These are phyloP conservation scores for Siniperca undulata DNA, from an alignment of 2,797 vertebrate genomes.

Conservation along the genomic window DNA sequence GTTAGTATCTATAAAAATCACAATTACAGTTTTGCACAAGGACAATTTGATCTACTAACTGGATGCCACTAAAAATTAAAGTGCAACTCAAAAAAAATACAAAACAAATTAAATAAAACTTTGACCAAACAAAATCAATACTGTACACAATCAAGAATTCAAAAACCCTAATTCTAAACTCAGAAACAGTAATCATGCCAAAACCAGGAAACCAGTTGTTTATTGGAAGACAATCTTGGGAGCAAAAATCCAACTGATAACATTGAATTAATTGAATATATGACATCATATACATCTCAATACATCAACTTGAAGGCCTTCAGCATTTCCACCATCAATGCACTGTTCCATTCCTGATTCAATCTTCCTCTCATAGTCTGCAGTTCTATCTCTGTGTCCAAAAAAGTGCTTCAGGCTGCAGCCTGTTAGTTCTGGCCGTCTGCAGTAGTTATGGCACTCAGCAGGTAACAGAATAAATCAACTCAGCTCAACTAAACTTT, in stretches of 20 bases:
- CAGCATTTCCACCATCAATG: constrained; percentile 29
- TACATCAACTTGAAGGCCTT: constrained; percentile 37
- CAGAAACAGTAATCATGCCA: constrained; percentile 11
- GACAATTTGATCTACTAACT: neutral
- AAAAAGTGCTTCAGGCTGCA: constrained; percentile 58
- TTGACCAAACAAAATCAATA: neutral
- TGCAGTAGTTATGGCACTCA: constrained; percentile 55
- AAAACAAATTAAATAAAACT: neutral
- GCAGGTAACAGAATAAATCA: constrained; percentile 36
- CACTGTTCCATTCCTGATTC: constrained; percentile 19
- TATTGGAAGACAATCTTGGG: constrained; percentile 82
- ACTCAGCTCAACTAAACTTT: constrained; percentile 10
- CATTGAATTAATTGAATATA: constrained; percentile 57
- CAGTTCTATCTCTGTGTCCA: constrained; percentile 12
- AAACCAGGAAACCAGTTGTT: constrained; percentile 72
- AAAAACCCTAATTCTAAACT: neutral
- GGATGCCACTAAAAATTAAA: neutral
- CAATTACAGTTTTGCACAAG: neutral
- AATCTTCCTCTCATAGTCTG: neutral
- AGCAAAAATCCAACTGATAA: constrained; percentile 68
- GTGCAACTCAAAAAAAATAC: neutral
- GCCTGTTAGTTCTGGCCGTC: constrained; percentile 35
- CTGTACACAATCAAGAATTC: neutral
- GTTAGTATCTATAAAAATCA: neutral
- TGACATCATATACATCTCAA: constrained; percentile 75